Evolutionary conservation across 2,888 invertebrate species (phyloP), one percentile per base, ranked within the genome.

Genomic region (Scotopteryx bipunctaria): DNA sequence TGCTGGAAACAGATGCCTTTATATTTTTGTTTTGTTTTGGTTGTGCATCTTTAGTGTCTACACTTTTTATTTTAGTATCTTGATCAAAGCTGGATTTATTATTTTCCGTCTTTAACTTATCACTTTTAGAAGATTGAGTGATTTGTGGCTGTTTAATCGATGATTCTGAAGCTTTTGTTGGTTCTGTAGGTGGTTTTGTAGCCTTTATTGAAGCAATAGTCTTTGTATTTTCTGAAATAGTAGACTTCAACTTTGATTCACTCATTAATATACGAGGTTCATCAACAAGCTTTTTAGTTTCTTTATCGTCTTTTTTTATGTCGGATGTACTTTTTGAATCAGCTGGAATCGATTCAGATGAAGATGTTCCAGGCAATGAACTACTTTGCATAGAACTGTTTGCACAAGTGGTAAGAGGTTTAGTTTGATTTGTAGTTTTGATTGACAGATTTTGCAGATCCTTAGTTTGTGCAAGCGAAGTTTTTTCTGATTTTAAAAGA

Each of bases 241-340:
- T 41, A 9, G 43, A 29, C 44, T 50, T 55, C 6, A 52, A 15
- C 35, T 41, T 53, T 41, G 44, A 31, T 27, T 27, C 32, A 42
- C 15, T 47, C 5, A 41, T 29, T 21, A 37, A 5, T 19, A 52
- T 61, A 3, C 15, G 29, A 29, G 45, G 40, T 54, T 56, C 58
- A 33, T 57, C 57, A 15, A 60, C 53, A 37, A 50, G 16, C 9
- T 33, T 45, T 29, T 23, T 42, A 4, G 37, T 23, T 6, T 55
- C 53, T 11, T 48, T 46, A 21, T 11, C 25, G 6, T 55, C 53
- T 17, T 46, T 47, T 16, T 14, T 25, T 11, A 9, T 31, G 15
- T 2, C 38, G 11, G 36, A 14, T 45, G 49, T 40, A 38, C 52
- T 27, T 27, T 54, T 45, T 1, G 1, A 14, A 47, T 42, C 52